Evolutionary conservation across 2,113 vertebrate genomes (phyloP).

Genomic region (Gobiocypris rarus): DNA sequence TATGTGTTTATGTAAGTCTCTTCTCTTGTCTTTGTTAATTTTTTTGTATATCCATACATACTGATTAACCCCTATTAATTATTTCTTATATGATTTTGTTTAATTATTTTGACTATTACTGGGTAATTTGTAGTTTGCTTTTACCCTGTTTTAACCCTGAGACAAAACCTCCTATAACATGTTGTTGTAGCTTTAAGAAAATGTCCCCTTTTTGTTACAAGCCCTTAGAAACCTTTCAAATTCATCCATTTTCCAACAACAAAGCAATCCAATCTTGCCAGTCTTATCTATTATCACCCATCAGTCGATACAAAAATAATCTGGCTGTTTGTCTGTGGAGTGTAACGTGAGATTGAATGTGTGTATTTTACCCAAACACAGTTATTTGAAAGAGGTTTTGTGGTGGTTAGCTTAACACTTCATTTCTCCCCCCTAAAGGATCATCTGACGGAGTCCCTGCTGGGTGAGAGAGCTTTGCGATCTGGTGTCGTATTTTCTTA

Average conservation of each 20-base stretch:
- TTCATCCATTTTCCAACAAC: neutral
- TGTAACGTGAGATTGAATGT: constrained; percentile 2
- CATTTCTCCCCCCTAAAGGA: constrained; percentile 72
- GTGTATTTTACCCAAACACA: constrained; percentile 4
- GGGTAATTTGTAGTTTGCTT: neutral
- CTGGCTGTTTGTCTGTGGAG: neutral
- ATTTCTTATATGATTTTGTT: neutral
- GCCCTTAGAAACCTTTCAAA: neutral
- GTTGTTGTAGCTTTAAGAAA: neutral
- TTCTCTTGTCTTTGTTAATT: neutral
- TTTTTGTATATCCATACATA: neutral
- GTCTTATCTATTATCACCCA: constrained; percentile 9
- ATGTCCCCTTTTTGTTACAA: neutral
- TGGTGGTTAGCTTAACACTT: constrained; percentile 64
- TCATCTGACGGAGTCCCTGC: constrained; percentile 67
- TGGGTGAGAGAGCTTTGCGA: constrained; percentile 72
- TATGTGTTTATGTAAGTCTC: neutral
- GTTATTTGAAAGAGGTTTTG: constrained; percentile 22
- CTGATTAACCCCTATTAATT: neutral
- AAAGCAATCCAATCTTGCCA: neutral
- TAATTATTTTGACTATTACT: neutral
- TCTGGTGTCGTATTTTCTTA: constrained; percentile 56
- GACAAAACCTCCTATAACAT: neutral
- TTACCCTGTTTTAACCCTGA: neutral
- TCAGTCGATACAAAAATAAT: constrained; percentile 4